phyloP scores from a whole-genome alignment of 2,797 vertebrate genomes.

The Pseudocheirus occidentalis region DNA sequence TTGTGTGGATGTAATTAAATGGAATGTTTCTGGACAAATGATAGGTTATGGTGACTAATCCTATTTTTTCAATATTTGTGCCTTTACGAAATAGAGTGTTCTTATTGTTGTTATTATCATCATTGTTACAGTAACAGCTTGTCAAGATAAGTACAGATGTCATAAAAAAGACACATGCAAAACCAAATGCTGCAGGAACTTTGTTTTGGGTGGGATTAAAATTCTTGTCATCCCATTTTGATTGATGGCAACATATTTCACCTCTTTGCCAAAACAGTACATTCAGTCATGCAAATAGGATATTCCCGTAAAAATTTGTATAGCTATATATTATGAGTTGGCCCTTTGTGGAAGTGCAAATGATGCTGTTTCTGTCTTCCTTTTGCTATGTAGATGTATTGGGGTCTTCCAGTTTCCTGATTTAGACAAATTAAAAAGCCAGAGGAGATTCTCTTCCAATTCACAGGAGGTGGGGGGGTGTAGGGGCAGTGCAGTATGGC shows the following conservation, averaged over 20 bases:
- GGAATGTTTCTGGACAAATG: not conserved
- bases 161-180: conserved; percentile 29
- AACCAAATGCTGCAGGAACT: conserved; percentile 19
- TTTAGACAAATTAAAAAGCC: not conserved
- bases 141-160: conserved; percentile 27
- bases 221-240: conserved; percentile 17
- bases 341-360: conserved; percentile 4
- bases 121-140: conserved; percentile 16
- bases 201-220: conserved; percentile 47
- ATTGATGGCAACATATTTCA: conserved; percentile 9
- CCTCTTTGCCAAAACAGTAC: not conserved
- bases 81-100: conserved; percentile 33
- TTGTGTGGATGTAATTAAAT: conserved; percentile 28
- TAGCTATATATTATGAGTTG: not conserved
- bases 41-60: conserved; percentile 13
- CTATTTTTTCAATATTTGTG: conserved; percentile 1
- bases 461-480: not conserved
- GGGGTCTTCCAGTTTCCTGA: not conserved
- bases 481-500: too few species aligned
- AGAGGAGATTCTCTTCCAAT: not conserved
- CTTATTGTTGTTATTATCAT: not conserved
- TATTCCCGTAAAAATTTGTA: not conserved
- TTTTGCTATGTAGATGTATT: not conserved
- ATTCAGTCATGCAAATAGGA: conserved; percentile 1
- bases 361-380: not conserved